These are phyloP conservation scores for Willowsia nigromaculata DNA, from an alignment of 2,888 invertebrate species.

Conservation along the genomic window DNA sequence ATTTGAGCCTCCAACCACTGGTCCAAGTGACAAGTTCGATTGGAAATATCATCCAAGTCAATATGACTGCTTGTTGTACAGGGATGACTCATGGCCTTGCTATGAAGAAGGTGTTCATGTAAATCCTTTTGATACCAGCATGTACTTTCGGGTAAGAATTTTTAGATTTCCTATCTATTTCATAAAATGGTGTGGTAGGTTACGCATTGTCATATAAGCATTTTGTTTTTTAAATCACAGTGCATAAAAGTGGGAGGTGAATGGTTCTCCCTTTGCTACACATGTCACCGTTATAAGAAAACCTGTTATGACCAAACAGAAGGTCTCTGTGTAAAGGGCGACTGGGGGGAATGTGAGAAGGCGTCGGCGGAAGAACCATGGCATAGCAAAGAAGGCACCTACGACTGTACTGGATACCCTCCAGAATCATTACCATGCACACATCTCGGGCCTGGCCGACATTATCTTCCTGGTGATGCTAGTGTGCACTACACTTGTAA, in stretches of 20 bases:
- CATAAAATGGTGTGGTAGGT: no score
- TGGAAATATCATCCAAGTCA: no score
- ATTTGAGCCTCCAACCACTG: neutral
- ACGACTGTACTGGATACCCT: neutral
- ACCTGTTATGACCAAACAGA: neutral
- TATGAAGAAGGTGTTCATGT: neutral
- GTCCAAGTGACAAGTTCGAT: no score
- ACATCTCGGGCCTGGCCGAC: neutral
- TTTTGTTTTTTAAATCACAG: no score
- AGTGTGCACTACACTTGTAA: neutral
- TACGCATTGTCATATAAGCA: no score
- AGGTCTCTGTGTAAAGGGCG: neutral
- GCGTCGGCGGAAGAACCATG: neutral
- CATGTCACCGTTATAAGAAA: neutral
- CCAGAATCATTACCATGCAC: neutral
- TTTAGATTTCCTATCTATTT: no score
- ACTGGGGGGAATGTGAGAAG: neutral
- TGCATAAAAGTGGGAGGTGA: neutral
- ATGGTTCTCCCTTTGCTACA: neutral
- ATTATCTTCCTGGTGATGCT: neutral
- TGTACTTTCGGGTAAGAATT: no score
- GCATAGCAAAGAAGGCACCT: neutral
- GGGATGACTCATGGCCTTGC: neutral
- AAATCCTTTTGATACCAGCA: neutral
- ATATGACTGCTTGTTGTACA: neutral